phyloP scores from a whole-genome alignment of 1,140 invertebrate genomes.

The Microplitis demolitor region DNA sequence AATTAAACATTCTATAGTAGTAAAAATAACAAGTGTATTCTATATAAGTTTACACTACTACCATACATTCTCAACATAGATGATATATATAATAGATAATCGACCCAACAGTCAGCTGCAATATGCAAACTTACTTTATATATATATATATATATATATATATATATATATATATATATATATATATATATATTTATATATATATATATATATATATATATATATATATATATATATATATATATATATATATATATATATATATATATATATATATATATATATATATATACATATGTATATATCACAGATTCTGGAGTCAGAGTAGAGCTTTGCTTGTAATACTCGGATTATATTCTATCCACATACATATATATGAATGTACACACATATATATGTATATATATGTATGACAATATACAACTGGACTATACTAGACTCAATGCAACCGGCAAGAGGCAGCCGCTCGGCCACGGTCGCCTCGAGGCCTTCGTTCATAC shows the following conservation, averaged over 20 bases:
- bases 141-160: too few relatives aligned
- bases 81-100: background rate
- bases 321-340: background rate
- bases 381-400: background rate
- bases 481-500: slow-evolving; percentile 48
- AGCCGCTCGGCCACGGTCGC: slow-evolving; percentile 52
- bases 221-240: too few relatives aligned
- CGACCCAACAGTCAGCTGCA: background rate
- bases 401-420: background rate
- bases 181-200: too few relatives aligned
- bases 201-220: too few relatives aligned
- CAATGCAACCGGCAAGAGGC: slow-evolving; percentile 24
- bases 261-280: too few relatives aligned
- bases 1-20: too few relatives aligned
- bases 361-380: background rate
- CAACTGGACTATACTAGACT: slow-evolving; percentile 9
- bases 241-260: too few relatives aligned
- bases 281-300: background rate
- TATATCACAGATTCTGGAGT: background rate
- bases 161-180: too few relatives aligned
- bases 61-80: background rate
- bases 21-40: too few relatives aligned
- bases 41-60: too few relatives aligned
- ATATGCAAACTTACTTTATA: background rate
- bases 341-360: slow-evolving; percentile 3